These are phyloP conservation scores for Subanguina moxae DNA, from an alignment of 1,140 invertebrate species.

Conservation along the genomic window DNA sequence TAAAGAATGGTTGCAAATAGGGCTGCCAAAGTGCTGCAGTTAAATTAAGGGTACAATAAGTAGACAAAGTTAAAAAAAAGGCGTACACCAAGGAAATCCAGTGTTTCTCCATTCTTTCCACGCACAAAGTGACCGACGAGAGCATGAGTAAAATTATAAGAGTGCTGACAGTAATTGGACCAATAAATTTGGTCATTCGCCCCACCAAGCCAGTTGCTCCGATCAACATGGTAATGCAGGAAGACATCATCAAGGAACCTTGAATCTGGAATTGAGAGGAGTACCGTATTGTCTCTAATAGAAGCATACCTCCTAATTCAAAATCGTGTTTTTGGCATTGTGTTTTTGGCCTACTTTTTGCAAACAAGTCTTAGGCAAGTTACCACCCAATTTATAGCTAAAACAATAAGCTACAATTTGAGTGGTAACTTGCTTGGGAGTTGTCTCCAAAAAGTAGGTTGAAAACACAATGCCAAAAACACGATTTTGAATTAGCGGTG, in stretches of 20 bases:
- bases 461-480: too few species aligned
- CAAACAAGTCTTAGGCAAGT: too few species aligned
- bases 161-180: conserved; percentile 54
- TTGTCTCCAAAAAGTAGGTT: too few species aligned
- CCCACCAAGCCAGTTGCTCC: conserved; percentile 57
- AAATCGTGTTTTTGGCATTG: too few species aligned
- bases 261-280: conserved; percentile 38
- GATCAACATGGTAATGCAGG: conserved; percentile 54
- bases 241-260: conserved; percentile 51
- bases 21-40: conserved; percentile 25
- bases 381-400: too few species aligned
- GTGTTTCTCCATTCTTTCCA: conserved; percentile 50
- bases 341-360: too few species aligned
- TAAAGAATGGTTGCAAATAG: conserved; percentile 55
- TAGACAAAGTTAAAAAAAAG: conserved; percentile 9
- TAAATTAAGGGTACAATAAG: neutral
- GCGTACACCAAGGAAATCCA: conserved; percentile 53
- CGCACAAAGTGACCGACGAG: conserved; percentile 46
- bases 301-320: too few species aligned
- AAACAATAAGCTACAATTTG: too few species aligned
- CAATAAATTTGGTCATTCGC: conserved; percentile 55
- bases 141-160: conserved; percentile 51
- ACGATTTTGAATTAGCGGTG: too few species aligned
- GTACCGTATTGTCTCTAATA: too few species aligned
- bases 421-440: too few species aligned